Base-by-base conservation (phyloP, 2,113 vertebrate genomes). In the Calyptomena viridis region DNA sequence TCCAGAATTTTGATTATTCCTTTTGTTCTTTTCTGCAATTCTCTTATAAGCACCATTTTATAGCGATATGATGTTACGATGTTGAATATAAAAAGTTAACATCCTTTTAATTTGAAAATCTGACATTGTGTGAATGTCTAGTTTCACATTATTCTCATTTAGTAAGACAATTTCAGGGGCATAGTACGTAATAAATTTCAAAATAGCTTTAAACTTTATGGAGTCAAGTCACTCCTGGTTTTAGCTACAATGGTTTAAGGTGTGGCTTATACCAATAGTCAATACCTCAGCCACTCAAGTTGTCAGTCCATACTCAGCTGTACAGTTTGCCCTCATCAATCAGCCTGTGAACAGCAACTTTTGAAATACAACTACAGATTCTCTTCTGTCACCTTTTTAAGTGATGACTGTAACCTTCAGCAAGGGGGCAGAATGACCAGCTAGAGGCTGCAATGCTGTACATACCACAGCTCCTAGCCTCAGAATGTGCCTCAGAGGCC, bases 21-120 rank as follows among this genome's bases (percentile, higher is more conserved):
- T 96, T 85, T 93, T 96, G 87, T 69, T 90, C 88, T 88, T 93
- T 94, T 83, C 82, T 58, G 46, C 68, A 92, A 86, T 96, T 95
- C 50, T 95, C 84, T 87, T 73, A 13, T 52, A 89, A 91, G 91
- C 11, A 78, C 37, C 9, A 7, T 91, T 93, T 95, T 74, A 85
- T 58, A 83, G 93, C 77, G 87, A 86, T 74, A 47, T 59, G 56
- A 14, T 80, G 47, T 74, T 91, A 93, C 90, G 63, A 77, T 88
- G 85, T 95, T 90, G 75, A 93, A 96, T 96, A 90, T 77, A 0
- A 84, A 92, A 96, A 86, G 60, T 64, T 90, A 56, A 87, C 93
- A 86, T 90, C 56, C 25, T 87, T 93, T 89, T 83, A 84, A 90
- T 95, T 94, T 94, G 64, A 73, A 90, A 94, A 59, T 23, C 50